A percentile compares a stretch with the other conserved stretches of the same genome.
Evolutionary conservation across 2,888 invertebrate species (phyloP).

Genomic region (Unio pictorum): DNA sequence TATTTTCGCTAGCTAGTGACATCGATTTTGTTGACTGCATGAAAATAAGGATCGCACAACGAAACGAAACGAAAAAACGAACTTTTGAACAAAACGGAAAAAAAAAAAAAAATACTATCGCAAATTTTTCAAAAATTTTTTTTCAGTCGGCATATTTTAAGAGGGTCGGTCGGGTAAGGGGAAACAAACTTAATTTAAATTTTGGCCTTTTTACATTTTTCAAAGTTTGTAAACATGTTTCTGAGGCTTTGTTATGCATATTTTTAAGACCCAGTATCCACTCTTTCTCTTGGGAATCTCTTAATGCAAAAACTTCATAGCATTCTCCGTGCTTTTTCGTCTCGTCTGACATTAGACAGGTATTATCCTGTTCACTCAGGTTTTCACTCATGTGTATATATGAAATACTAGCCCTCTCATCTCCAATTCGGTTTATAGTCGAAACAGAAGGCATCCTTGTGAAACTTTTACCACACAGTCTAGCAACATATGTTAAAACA

Average conservation of each 20-base stretch:
- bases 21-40: too few species aligned
- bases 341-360: too few species aligned
- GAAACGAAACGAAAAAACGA: too few species aligned
- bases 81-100: too few species aligned
- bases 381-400: constrained; percentile 14
- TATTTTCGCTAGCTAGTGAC: too few species aligned
- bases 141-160: too few species aligned
- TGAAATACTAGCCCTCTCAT: constrained; percentile 15
- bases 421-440: constrained; percentile 19
- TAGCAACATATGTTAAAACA: constrained; percentile 9
- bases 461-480: constrained; percentile 14
- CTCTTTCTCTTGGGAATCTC: constrained; percentile 13
- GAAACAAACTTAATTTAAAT: too few species aligned
- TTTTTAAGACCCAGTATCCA: constrained; percentile 16
- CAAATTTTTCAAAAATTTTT: too few species aligned
- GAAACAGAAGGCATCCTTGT: constrained; percentile 13
- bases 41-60: too few species aligned
- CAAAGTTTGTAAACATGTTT: constrained; percentile 10
- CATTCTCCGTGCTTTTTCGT: constrained; percentile 14
- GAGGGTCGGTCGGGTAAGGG: too few species aligned
- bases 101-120: too few species aligned
- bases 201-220: constrained; percentile 9
- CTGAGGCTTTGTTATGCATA: constrained; percentile 12
- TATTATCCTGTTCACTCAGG: constrained; percentile 4
- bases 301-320: constrained; percentile 18